Conservation (phyloP, 2,797 vertebrate genomes). For the Falco novaeseelandiae region DNA sequence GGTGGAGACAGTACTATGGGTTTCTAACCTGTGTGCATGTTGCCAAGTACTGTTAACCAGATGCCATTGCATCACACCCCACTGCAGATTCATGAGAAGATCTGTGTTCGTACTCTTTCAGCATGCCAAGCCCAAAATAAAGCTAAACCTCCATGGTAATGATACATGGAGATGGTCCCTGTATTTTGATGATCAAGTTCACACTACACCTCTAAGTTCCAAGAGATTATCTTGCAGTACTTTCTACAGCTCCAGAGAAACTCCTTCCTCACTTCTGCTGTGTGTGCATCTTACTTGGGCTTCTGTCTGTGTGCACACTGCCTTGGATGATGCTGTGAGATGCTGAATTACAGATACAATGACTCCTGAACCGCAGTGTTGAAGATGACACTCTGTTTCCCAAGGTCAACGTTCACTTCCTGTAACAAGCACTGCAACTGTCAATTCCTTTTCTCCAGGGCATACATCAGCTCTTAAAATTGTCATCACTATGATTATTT, state of each 20-base stretch:
- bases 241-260: background rate
- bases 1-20: background rate
- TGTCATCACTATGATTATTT: background rate
- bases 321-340: background rate
- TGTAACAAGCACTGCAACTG: background rate
- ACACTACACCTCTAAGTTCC: background rate
- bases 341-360: background rate
- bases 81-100: background rate
- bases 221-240: background rate
- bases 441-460: background rate
- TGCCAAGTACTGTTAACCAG: background rate
- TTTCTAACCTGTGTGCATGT: background rate
- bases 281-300: background rate
- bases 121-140: background rate
- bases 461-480: background rate
- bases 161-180: rapidly evolving
- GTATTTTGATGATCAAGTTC: background rate
- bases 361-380: background rate
- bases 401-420: background rate
- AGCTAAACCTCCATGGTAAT: background rate
- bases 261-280: background rate
- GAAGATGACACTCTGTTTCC: background rate
- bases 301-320: background rate
- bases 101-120: background rate
- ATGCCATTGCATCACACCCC: background rate